phyloP scores from a whole-genome alignment of 2,113 vertebrate genomes.

The Heterotis niloticus region DNA sequence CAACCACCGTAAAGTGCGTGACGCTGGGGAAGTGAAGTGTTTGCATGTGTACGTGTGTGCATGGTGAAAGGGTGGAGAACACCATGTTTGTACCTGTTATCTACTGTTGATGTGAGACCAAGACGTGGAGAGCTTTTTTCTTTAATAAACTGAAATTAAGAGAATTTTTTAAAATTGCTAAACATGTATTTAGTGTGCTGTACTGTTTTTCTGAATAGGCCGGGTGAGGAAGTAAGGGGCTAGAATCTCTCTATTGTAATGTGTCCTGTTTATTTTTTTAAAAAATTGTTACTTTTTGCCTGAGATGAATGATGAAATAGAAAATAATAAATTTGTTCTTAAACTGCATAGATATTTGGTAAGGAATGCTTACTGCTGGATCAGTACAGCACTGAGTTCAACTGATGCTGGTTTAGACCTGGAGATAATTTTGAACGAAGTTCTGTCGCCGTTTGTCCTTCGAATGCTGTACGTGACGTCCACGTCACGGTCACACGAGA shows the following conservation, averaged over 20 bases:
- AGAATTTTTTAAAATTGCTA: conserved; percentile 22
- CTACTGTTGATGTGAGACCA: not conserved
- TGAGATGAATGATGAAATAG: conserved; percentile 35
- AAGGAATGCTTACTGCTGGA: not conserved
- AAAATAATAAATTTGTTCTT: conserved; percentile 39
- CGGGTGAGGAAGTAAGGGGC: conserved; percentile 2
- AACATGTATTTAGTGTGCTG: conserved; percentile 43
- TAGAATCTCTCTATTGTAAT: conserved; percentile 29
- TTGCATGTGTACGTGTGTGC: not conserved
- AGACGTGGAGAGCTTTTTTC: conserved; percentile 12
- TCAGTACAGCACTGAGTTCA: not conserved
- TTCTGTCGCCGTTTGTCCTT: not conserved
- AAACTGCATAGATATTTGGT: not conserved
- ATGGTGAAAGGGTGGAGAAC: conserved; percentile 27
- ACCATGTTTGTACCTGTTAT: conserved; percentile 19
- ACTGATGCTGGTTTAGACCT: not conserved
- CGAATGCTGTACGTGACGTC: not conserved
- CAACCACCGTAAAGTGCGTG: not conserved
- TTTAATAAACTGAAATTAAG: conserved; percentile 23
- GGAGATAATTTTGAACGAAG: not conserved
- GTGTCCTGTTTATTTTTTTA: conserved; percentile 48
- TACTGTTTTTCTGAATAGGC: conserved; percentile 24
- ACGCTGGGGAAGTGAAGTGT: not conserved
- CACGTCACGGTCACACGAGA: not conserved
- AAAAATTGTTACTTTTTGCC: conserved; percentile 41